Percentiles rank a stretch among this genome's conserved stretches.
phyloP scores from a whole-genome alignment of 2,797 vertebrate genomes.

The Cyprinella venusta region DNA sequence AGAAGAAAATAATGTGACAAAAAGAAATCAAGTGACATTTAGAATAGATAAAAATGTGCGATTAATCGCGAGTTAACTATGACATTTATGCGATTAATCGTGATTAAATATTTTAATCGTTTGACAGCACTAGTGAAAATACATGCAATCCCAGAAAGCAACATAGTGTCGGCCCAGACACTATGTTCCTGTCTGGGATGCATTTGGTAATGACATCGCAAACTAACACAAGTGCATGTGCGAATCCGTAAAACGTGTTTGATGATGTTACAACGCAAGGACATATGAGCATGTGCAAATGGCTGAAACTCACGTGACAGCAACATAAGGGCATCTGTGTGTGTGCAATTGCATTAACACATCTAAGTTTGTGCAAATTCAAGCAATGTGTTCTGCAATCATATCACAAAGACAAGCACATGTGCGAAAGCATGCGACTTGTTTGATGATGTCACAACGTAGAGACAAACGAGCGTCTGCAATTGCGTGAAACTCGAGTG shows the following conservation, averaged over 20 bases:
- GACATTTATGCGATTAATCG: too few relatives aligned
- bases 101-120: too few relatives aligned
- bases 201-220: neutral
- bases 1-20: too few relatives aligned
- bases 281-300: neutral
- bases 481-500: too few relatives aligned
- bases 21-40: too few relatives aligned
- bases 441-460: neutral
- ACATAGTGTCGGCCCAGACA: too few relatives aligned
- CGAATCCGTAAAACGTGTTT: neutral
- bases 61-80: too few relatives aligned
- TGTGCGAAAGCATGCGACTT: neutral
- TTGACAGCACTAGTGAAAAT: neutral
- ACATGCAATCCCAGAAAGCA: neutral
- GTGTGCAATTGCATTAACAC: neutral
- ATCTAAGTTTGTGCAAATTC: neutral
- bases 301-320: neutral
- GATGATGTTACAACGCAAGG: neutral
- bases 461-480: neutral
- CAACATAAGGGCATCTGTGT: neutral
- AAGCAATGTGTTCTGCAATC: neutral
- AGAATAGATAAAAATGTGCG: too few relatives aligned
- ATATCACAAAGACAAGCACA: neutral
- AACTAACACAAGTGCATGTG: neutral
- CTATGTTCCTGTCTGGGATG: too few relatives aligned